Evolutionary conservation across 2,113 vertebrate species (phyloP), one percentile per base, ranked within the genome.

Genomic region (Galbula dea): DNA sequence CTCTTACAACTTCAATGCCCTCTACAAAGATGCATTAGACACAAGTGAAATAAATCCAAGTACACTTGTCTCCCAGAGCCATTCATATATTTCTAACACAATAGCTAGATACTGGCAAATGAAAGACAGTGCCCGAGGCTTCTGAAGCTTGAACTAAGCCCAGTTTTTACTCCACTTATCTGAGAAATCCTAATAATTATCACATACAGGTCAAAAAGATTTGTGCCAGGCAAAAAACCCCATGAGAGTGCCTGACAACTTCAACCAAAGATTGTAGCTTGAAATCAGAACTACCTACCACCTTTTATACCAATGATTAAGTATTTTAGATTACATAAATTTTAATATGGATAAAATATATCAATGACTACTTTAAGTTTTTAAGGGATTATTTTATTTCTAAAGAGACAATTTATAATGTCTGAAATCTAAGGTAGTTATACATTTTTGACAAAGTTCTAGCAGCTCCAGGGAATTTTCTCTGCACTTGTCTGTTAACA

Each of bases 121-220:
- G 46, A 93, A 94, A 85, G 84, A 76, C 36, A 59, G 67, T 58
- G 67, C 71, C 75, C 0, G 20, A 92, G 84, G 81, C 63, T 76
- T 90, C 78, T 89, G 66, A 77, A 85, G 34, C 30, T 87, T 73
- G 78, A 69, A 85, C 49, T 66, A 82, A 90, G 54, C 34, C 52
- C 12, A 57, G 11, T 5, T 73, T 90, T 87, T 72, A 89, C 89
- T 76, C 21, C 29, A 46, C 10, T 84, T 89, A 59, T 10, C 10
- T 80, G 45, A 73, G 46, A 95, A 92, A 90, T 90, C 22, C 23
- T 77, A 73, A 82, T 76, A 96, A 93, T 92, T 92, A 62, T 82
- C 78, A 82, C 1, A 0, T 85, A 77, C 41, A 62, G 16, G 34
- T 88, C 9, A 4, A 85, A 94, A 94, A 88, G 58, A 9, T 80